Evolutionary conservation across 2,797 vertebrate species (phyloP).

Genomic region (Neostethus bicornis): DNA sequence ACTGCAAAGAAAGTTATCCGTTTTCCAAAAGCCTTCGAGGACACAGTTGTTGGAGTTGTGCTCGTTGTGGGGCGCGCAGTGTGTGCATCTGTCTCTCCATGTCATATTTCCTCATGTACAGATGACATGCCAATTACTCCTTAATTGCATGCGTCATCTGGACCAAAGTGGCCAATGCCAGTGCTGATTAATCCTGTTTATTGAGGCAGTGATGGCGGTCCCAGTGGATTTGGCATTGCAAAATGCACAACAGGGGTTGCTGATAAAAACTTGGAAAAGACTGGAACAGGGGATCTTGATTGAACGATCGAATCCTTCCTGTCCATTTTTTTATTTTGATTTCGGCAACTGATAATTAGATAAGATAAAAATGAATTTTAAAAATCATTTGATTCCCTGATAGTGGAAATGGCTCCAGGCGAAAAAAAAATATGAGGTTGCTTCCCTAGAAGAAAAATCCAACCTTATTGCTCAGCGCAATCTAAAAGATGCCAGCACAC

Average conservation of each 20-base stretch:
- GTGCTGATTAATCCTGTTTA: constrained; percentile 84
- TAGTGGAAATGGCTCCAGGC: constrained; percentile 53
- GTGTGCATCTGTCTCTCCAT: constrained; percentile 67
- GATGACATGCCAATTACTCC: constrained; percentile 86
- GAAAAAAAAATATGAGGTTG: constrained; percentile 49
- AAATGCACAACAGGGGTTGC: constrained; percentile 55
- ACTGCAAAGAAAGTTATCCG: constrained; percentile 58
- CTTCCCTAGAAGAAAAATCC: constrained; percentile 57
- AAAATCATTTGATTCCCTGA: constrained; percentile 48
- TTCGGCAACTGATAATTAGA: constrained; percentile 39
- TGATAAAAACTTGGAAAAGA: constrained; percentile 31
- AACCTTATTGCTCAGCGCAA: constrained; percentile 58
- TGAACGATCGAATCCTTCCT: constrained; percentile 31
- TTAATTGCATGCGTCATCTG: constrained; percentile 86
- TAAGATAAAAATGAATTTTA: constrained; percentile 38
- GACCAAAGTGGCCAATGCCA: constrained; percentile 79
- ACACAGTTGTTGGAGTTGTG: constrained; percentile 42
- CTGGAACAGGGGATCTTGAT: constrained; percentile 25
- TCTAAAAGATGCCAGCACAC: constrained; percentile 55
- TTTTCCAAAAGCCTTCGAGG: constrained; percentile 48
- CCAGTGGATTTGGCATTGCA: constrained; percentile 62
- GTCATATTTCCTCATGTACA: constrained; percentile 84
- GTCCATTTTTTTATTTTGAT: constrained; percentile 31
- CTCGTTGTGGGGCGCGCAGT: constrained; percentile 37
- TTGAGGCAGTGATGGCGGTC: constrained; percentile 76